phyloP scores from a whole-genome alignment of 2,888 invertebrate species.

The Polydrusus pterygomalis region DNA sequence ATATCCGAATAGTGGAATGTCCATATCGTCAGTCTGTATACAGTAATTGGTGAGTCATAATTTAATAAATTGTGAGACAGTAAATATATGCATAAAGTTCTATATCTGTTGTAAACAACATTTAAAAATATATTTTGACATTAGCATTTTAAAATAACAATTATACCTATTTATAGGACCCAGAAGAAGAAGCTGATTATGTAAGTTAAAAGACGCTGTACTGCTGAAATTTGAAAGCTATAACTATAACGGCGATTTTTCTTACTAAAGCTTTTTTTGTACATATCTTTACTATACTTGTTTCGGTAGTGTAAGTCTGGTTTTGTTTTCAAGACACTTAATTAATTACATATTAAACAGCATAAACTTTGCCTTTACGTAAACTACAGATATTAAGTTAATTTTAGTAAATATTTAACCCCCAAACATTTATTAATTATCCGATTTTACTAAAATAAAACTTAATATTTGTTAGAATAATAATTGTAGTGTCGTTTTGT shows the following conservation, averaged over 20 bases:
- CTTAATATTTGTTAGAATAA: too few species aligned
- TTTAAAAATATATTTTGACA: background rate
- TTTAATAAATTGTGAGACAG: too few species aligned
- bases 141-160: background rate
- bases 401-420: background rate
- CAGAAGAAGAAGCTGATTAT: conserved; percentile 42
- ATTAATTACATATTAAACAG: background rate
- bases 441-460: too few species aligned
- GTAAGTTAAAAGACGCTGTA: conserved; percentile 40
- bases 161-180: conserved; percentile 46
- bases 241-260: background rate
- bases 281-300: background rate
- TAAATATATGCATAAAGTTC: too few species aligned
- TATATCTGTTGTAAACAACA: too few species aligned
- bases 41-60: too few species aligned
- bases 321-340: background rate
- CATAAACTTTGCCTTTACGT: background rate
- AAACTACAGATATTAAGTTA: background rate
- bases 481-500: too few species aligned
- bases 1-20: too few species aligned
- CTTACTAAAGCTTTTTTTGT: conserved; percentile 4
- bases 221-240: background rate
- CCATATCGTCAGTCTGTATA: too few species aligned
- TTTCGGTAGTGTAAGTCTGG: background rate
- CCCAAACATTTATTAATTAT: too few species aligned